Base-by-base conservation (phyloP, 2,888 invertebrate species). In the Fabriciana adippe region DNA sequence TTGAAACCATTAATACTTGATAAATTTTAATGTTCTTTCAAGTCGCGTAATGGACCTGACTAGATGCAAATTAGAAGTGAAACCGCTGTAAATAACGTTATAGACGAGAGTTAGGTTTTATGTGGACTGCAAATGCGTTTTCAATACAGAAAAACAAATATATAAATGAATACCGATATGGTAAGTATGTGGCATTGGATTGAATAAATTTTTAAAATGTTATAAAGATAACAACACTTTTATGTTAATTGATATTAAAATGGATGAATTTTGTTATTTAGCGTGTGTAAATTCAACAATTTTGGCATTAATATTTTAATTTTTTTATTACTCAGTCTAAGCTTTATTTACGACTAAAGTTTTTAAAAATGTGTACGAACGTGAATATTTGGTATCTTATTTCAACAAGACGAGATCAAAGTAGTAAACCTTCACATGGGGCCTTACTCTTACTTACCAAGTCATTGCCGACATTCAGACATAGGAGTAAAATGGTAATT, bases 51-150 rank as follows among this genome's bases (percentile, higher is more conserved):
- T 74, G 71, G 74, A 68, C 71, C 69, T 74, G 72, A 68, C 57
- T 31, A 75, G 71, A 84, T 82, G 83, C 80, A 83, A 83, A 83
- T 82, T 75, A 74, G 75, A 76, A 77, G 75, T 74, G 78, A 78
- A 77, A 76, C 75, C 71, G 73, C 77, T 64, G 54, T 67, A 72
- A 70, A 70, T 67, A 67, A 67, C 60, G 50, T 67, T 65, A 67
- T 66, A 55, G 63, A 67, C 59, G 67, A 59, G 67, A 53, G 50
- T 65, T 41, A 50, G 65, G 59, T 70, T 70, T 51, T 68, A 65
- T 62, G 55, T 48, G 64, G 45, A 62, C 67, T 67, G n/a, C 41
- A 53, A 45, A 62, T 65, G 64, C 48, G 6, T 21, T 55, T 47
- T 55, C 47, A 63, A 56, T 55, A 64, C 18, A 31, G 60, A 51